Conservation (phyloP, 2,797 vertebrate species). For the Scarus forsteni region DNA sequence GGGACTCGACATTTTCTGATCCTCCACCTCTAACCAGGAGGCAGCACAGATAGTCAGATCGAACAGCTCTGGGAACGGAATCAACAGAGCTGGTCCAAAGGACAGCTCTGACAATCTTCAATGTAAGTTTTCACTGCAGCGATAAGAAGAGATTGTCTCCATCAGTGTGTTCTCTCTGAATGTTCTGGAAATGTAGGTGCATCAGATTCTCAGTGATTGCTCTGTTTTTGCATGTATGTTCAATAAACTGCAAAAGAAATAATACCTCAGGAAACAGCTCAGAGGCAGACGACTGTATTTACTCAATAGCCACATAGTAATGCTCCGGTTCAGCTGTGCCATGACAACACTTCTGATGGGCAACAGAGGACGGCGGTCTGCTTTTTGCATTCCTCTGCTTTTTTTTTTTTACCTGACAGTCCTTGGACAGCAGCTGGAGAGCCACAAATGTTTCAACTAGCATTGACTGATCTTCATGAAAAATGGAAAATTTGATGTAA, state of each 20-base stretch:
- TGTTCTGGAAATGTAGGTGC: not conserved
- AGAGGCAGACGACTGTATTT: not conserved
- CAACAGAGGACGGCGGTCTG: no score
- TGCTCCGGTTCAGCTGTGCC: not conserved
- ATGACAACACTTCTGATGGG: not conserved
- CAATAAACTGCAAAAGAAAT: not conserved
- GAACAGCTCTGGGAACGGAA: constrained; percentile 17
- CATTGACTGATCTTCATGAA: no score
- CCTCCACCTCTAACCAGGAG: constrained; percentile 16
- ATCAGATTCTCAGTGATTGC: not conserved
- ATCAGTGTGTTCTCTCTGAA: not conserved
- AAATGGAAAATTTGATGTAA: no score
- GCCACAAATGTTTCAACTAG: no score
- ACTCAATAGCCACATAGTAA: not conserved
- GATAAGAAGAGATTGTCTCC: not conserved
- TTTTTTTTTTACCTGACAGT: no score
- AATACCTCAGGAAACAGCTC: not conserved
- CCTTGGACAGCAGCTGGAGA: no score
- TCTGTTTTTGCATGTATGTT: not conserved
- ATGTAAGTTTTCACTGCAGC: not conserved
- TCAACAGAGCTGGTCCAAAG: constrained; percentile 12
- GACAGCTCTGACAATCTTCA: not conserved
- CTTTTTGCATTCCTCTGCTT: not conserved
- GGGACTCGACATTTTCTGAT: constrained; percentile 22
- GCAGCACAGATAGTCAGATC: not conserved